Conservation (phyloP, 2,888 invertebrate species). For the Heliconius hortense region DNA sequence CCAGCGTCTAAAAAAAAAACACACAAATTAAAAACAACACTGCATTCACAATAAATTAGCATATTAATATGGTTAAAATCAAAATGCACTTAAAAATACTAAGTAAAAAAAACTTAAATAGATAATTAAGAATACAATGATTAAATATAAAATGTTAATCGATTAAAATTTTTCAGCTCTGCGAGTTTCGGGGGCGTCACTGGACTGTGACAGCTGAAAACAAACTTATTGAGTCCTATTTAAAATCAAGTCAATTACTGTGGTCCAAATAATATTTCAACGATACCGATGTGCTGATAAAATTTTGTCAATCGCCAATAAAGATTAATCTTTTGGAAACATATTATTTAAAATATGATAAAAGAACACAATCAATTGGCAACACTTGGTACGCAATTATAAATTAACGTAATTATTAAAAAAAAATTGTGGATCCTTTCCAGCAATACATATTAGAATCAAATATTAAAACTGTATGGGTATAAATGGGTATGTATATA, state of each 20-base stretch:
- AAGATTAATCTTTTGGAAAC: constrained; percentile 49
- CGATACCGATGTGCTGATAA: constrained; percentile 51
- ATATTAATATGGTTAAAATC: constrained; percentile 81
- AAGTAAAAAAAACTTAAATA: constrained; percentile 56
- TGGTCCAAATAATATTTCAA: constrained; percentile 60
- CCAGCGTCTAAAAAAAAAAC: constrained; percentile 47
- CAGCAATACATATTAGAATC: constrained; percentile 56
- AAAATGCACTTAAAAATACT: constrained; percentile 62
- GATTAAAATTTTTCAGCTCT: constrained; percentile 68
- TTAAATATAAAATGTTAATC: constrained; percentile 68
- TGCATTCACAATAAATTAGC: constrained; percentile 69
- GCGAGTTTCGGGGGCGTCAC: constrained; percentile 43
- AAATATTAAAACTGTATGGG: constrained; percentile 67
- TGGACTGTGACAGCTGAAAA: constrained; percentile 41
- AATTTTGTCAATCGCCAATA: constrained; percentile 57
- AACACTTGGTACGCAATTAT: constrained; percentile 45
- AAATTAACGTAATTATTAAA: constrained; percentile 45
- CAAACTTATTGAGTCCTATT: constrained; percentile 57
- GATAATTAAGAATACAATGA: constrained; percentile 67
- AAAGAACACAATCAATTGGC: constrained; percentile 54
- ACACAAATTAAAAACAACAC: constrained; percentile 56
- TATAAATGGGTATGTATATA: constrained; percentile 51
- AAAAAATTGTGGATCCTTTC: constrained; percentile 39
- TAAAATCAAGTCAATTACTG: constrained; percentile 70
- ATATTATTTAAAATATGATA: constrained; percentile 74